Base-by-base conservation (phyloP, 2,113 vertebrate species). In the Corvus hawaiiensis region DNA sequence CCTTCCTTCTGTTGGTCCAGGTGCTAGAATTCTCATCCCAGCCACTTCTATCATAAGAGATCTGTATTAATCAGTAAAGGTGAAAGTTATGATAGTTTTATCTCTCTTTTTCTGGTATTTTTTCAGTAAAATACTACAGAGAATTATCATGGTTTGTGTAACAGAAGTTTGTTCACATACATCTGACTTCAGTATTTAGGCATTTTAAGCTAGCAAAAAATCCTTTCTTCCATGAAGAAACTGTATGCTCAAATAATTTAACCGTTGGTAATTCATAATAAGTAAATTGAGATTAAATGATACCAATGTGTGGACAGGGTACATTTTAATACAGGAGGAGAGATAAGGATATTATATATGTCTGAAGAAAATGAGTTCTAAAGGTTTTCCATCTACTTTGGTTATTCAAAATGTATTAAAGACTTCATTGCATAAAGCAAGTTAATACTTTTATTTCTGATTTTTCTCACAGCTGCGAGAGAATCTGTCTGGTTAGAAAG, bases 401-500 rank as follows among this genome's bases (percentile, higher is more conserved):
- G 7, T 62, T 80, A 69, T 76, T 68, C 13, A n/a, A 43, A 44
- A 37, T 74, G 11, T 72, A 35, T 78, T 77, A 33, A 48, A 48
- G 30, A 16, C 14, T 77, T 83, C 11, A 32, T 71, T 35, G 18
- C 9, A 32, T 41, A 41, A 15, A 39, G 35, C 21, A 28, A 33
- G 6, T 64, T 72, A 74, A 54, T 74, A 13, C 51, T 89, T 90
- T 43, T 62, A 13, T 68, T 76, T 94, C 74, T 43, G 69, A 17
- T 69, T 93, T 96, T 76, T 49, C 46, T 71, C 43, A 76, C 83
- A 99, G 99, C 98, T 93, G 97, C 97, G 14, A 98, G 98, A 96
- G 99, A 99, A 95, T 97, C 97, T 0, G n/a, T 98, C 75, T 99
- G 99, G 99, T 95, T 99, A 90, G 99, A 99, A 64, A 98, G 98